Evolutionary conservation across 1,140 invertebrate species (phyloP).

Genomic region (Calosoma granatense): DNA sequence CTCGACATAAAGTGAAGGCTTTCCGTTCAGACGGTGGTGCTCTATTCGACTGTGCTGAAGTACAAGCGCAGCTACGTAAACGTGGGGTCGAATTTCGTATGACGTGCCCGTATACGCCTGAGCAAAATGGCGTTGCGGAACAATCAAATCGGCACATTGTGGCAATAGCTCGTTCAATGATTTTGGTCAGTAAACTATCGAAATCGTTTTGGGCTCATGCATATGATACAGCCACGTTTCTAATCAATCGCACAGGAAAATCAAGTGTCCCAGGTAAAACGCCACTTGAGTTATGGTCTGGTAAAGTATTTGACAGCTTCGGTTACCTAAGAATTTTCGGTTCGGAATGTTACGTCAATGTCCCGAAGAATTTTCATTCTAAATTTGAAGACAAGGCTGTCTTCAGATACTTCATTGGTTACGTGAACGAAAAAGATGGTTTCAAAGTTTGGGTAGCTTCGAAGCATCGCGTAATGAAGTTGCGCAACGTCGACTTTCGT

Average conservation of each 20-base stretch:
- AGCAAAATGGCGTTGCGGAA: conserved; percentile 35
- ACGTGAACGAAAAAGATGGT: conserved; percentile 13
- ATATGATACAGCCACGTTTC: conserved; percentile 25
- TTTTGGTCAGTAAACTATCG: not conserved
- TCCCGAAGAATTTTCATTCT: conserved; percentile 21
- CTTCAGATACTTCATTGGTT: conserved; percentile 23
- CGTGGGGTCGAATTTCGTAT: conserved; percentile 13
- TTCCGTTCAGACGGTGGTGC: conserved; percentile 19
- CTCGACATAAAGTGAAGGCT: conserved; percentile 17
- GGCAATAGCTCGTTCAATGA: conserved; percentile 14
- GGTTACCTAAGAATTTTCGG: conserved; percentile 19
- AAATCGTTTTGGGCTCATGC: not conserved
- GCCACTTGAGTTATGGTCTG: conserved; percentile 28
- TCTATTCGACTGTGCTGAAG: conserved; percentile 20
- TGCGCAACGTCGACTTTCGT: not conserved
- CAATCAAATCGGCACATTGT: conserved; percentile 22
- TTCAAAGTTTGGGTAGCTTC: not conserved
- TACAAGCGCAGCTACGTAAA: conserved; percentile 8
- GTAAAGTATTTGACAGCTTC: conserved; percentile 14
- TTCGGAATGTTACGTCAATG: conserved; percentile 19
- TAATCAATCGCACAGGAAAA: conserved; percentile 29
- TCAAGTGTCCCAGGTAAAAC: conserved; percentile 20
- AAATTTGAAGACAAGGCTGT: conserved; percentile 23
- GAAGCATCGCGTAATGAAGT: too few relatives aligned
- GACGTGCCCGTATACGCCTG: conserved; percentile 29